A percentile compares a stretch with the other conserved stretches of the same genome.
Evolutionary conservation across 1,140 invertebrate genomes (phyloP).

Genomic region (Papilio machaon): DNA sequence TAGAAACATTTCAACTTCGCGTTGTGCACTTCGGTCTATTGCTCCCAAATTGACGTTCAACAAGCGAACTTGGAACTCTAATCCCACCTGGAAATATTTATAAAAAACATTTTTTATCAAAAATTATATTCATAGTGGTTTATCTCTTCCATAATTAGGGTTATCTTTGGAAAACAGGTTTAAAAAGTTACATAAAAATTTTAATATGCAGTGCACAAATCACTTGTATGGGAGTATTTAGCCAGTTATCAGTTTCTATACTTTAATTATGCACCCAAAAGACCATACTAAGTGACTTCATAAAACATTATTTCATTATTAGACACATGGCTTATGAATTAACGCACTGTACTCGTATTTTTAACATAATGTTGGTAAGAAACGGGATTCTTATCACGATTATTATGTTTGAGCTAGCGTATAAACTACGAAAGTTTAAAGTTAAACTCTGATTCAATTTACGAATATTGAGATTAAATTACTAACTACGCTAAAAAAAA

Average conservation of each 20-base stretch:
- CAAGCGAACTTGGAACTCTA: slow-evolving; percentile 85
- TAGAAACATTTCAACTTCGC: slow-evolving; percentile 87
- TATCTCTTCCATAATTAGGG: too few species aligned
- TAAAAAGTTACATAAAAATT: neutral
- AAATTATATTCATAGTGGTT: too few species aligned
- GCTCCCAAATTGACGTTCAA: slow-evolving; percentile 85
- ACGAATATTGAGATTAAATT: too few species aligned
- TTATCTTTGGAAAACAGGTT: neutral
- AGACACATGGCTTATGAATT: too few species aligned
- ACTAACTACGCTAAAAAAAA: too few species aligned
- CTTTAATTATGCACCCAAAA: neutral
- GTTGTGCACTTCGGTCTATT: slow-evolving; percentile 84
- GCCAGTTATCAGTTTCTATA: neutral
- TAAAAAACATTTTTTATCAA: neutral
- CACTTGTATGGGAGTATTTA: neutral
- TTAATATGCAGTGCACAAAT: neutral
- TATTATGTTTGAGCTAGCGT: too few species aligned
- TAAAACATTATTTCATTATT: neutral
- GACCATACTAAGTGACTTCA: neutral
- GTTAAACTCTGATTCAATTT: too few species aligned
- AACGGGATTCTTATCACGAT: too few species aligned
- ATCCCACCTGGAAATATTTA: slow-evolving; percentile 79
- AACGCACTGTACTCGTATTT: neutral
- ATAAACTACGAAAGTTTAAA: too few species aligned
- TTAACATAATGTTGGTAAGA: neutral